Conservation (phyloP, 2,888 invertebrate genomes). For the Coelopa pilipes region DNA sequence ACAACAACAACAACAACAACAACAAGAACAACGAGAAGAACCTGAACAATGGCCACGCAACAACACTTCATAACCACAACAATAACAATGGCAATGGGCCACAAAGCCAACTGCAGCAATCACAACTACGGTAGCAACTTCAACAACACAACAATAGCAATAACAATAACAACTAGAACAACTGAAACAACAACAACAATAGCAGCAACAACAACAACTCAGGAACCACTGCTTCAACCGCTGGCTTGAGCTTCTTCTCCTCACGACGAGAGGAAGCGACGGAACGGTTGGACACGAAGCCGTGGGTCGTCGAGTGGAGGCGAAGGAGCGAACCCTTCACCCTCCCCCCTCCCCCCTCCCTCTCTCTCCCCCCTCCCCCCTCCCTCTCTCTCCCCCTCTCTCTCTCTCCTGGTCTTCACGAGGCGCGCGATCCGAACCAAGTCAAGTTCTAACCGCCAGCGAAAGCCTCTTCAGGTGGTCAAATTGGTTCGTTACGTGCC, state of each 20-base stretch:
- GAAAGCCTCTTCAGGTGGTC: constrained; percentile 25
- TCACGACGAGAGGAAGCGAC: background rate
- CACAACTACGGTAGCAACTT: background rate
- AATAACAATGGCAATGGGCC: no score
- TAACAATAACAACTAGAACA: background rate
- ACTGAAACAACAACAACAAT: background rate
- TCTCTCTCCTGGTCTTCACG: no score
- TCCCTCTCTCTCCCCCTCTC: no score
- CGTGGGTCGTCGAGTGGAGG: constrained; percentile 5
- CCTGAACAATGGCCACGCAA: no score
- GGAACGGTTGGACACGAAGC: background rate
- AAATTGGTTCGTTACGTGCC: background rate
- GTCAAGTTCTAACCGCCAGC: constrained; percentile 61
- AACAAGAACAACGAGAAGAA: no score
- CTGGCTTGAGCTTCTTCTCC: no score
- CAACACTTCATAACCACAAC: no score
- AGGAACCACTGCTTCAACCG: background rate
- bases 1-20: background rate
- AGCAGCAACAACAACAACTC: constrained; percentile 9
- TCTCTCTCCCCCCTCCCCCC: no score
- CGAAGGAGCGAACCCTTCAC: background rate
- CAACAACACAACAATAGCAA: background rate
- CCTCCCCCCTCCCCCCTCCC: no score
- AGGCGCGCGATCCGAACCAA: constrained; percentile 51
- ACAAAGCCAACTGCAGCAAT: background rate